Evolutionary conservation across 2,888 invertebrate species (phyloP).

Genomic region (Mythimna albipuncta): DNA sequence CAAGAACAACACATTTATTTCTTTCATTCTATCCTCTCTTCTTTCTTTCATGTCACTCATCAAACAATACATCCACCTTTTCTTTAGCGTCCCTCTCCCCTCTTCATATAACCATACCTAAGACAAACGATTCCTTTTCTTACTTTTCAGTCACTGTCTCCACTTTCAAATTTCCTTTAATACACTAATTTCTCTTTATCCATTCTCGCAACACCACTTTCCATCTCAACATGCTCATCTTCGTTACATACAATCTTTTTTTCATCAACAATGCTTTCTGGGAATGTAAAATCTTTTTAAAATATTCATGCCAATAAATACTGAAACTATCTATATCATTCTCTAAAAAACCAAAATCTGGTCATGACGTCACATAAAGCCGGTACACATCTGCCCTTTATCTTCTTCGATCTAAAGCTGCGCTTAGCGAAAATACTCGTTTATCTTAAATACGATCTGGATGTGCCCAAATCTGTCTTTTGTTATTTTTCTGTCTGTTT

Average conservation of each 20-base stretch:
- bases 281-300: neutral
- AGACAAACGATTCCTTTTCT: too few species aligned
- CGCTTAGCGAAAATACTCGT: slow-evolving; percentile 88
- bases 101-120: too few species aligned
- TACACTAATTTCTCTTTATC: too few species aligned
- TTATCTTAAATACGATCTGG: slow-evolving; percentile 90
- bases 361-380: slow-evolving; percentile 76
- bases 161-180: too few species aligned
- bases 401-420: slow-evolving; percentile 86
- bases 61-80: too few species aligned
- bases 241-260: too few species aligned
- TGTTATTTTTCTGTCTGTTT: slow-evolving; percentile 84
- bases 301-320: neutral
- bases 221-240: too few species aligned
- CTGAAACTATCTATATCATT: slow-evolving; percentile 1
- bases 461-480: slow-evolving; percentile 88
- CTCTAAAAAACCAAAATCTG: slow-evolving; percentile 21
- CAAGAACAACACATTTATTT: neutral
- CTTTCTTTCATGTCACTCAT: too few species aligned
- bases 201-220: too few species aligned
- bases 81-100: too few species aligned
- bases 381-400: slow-evolving; percentile 85
- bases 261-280: neutral
- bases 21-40: neutral
- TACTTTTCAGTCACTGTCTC: too few species aligned